phyloP scores from a whole-genome alignment of 2,888 invertebrate genomes.

The Dysmachus trigonus region DNA sequence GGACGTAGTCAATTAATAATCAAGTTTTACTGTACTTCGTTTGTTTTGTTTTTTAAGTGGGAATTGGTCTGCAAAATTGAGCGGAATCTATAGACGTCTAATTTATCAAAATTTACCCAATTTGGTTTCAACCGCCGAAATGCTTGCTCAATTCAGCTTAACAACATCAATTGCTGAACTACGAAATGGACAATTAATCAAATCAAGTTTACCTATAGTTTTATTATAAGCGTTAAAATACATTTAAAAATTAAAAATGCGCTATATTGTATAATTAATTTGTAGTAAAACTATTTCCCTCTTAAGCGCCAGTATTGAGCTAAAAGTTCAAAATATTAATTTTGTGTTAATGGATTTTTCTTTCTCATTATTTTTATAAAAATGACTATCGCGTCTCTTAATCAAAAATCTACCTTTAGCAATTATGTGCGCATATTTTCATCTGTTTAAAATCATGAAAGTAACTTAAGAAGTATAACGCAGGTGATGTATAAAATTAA shows the following conservation, averaged over 20 bases:
- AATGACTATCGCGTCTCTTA: background rate
- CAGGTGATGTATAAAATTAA: background rate
- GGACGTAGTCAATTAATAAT: background rate
- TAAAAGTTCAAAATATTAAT: background rate
- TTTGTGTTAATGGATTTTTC: background rate
- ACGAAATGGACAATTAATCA: background rate
- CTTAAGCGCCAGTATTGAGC: background rate
- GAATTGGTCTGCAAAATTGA: too few species aligned
- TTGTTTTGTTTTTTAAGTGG: too few species aligned
- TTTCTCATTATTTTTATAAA: background rate
- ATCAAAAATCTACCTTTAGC: conserved; percentile 28
- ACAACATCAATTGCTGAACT: background rate
- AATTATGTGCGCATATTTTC: background rate
- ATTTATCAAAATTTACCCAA: too few species aligned
- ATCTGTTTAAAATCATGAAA: conserved; percentile 1
- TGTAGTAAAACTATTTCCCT: background rate
- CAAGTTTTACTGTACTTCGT: background rate
- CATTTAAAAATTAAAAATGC: background rate
- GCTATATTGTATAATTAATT: background rate
- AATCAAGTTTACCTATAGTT: background rate
- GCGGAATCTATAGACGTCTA: too few species aligned
- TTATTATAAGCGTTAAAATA: background rate
- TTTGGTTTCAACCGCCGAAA: too few species aligned
- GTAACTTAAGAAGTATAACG: background rate
- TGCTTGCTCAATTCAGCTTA: background rate